Evolutionary conservation across 2,888 invertebrate genomes (phyloP).

Genomic region (Neoitamus cyanurus): DNA sequence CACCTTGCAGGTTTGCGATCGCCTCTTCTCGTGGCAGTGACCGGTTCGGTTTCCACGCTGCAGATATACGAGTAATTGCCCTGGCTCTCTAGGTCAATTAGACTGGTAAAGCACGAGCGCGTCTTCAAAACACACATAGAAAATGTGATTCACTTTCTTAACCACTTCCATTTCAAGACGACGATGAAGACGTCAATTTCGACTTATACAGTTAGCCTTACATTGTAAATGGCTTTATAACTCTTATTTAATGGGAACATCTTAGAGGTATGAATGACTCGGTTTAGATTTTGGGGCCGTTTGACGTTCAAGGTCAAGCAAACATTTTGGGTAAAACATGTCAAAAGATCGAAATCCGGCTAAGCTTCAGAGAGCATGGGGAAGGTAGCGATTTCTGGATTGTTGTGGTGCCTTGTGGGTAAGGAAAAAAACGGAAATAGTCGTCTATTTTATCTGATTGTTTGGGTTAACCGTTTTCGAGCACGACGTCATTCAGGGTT

Average conservation of each 20-base stretch:
- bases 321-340: background rate
- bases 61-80: background rate
- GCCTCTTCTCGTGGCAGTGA: background rate
- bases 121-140: conserved; percentile 20
- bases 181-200: background rate
- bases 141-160: conserved; percentile 19
- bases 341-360: background rate
- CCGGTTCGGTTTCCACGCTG: conserved; percentile 10
- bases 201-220: background rate
- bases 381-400: background rate
- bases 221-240: conserved; percentile 6
- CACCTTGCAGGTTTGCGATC: background rate
- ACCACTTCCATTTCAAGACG: background rate
- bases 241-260: conserved; percentile 19
- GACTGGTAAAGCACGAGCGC: background rate
- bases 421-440: background rate
- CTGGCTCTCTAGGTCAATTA: conserved; percentile 38
- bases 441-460: background rate
- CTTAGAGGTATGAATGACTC: conserved; percentile 5
- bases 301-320: conserved; percentile 25
- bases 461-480: background rate
- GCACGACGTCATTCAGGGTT: background rate
- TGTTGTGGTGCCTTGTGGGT: background rate
- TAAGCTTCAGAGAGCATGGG: background rate
- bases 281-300: conserved; percentile 2